Percentiles rank a stretch among this genome's conserved stretches.
Evolutionary conservation across 1,140 invertebrate genomes (phyloP).

Genomic region (roundworm (Caenorhabditis elegans)): WBcel235 BX284603.4:4126001-4126500

Average conservation of each 20-base stretch:
- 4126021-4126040: background rate
- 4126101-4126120: no score
- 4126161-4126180: background rate
- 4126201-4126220: background rate
- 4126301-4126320: background rate
- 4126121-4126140: constrained; percentile 32
- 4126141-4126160: background rate
- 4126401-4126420: background rate
- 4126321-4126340: background rate
- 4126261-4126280: background rate
- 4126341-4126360: background rate
- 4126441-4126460: constrained; percentile 8
- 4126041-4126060: no score
- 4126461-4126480: background rate
- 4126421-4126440: constrained; percentile 33
- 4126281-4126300: constrained; percentile 12
- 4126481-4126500: no score
- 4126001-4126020: background rate
- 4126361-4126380: background rate
- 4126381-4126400: background rate
- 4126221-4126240: background rate
- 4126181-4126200: background rate
- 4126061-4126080: background rate
- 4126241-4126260: constrained; percentile 19
- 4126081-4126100: background rate